A percentile compares a stretch with the other conserved stretches of the same genome.
Conservation (phyloP, 2,888 invertebrate species). For the Adineta ricciae region DNA sequence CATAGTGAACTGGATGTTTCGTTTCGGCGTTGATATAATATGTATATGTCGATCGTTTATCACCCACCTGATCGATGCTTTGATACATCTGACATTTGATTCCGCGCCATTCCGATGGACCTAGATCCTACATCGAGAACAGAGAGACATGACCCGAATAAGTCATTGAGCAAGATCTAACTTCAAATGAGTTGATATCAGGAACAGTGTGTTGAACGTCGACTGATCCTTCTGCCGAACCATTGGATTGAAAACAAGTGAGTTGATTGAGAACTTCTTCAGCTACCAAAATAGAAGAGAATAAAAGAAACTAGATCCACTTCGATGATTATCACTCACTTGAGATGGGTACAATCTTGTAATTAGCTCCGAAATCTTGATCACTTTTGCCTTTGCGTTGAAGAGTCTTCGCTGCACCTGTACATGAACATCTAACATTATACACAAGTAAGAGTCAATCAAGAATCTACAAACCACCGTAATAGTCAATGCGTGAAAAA, state of each 20-base stretch:
- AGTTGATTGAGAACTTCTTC: slow-evolving; percentile 62
- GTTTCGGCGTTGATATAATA: slow-evolving; percentile 63
- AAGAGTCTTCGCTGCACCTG: slow-evolving; percentile 8
- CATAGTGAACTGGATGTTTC: slow-evolving; percentile 62
- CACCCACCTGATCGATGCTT: slow-evolving; percentile 60
- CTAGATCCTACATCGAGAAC: slow-evolving; percentile 36
- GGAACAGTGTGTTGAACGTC: slow-evolving; percentile 70
- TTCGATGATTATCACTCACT: slow-evolving; percentile 67
- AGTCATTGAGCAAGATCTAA: slow-evolving; percentile 57
- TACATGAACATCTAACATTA: background rate
- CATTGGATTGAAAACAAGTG: slow-evolving; percentile 75
- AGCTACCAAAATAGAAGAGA: slow-evolving; percentile 41
- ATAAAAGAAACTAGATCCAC: slow-evolving; percentile 54
- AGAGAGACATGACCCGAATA: background rate
- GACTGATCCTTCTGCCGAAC: slow-evolving; percentile 58
- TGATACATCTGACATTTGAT: slow-evolving; percentile 68
- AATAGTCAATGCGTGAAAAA: slow-evolving; percentile 81
- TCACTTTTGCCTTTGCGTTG: slow-evolving; percentile 40
- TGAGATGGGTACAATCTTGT: slow-evolving; percentile 67
- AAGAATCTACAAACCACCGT: slow-evolving; percentile 58
- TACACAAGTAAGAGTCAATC: no score
- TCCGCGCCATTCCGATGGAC: slow-evolving; percentile 57
- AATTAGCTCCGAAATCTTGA: slow-evolving; percentile 49
- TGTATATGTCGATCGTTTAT: slow-evolving; percentile 75
- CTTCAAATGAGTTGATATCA: slow-evolving; percentile 56